Conservation (phyloP, 2,113 vertebrate species). For the Stegostoma tigrinum region DNA sequence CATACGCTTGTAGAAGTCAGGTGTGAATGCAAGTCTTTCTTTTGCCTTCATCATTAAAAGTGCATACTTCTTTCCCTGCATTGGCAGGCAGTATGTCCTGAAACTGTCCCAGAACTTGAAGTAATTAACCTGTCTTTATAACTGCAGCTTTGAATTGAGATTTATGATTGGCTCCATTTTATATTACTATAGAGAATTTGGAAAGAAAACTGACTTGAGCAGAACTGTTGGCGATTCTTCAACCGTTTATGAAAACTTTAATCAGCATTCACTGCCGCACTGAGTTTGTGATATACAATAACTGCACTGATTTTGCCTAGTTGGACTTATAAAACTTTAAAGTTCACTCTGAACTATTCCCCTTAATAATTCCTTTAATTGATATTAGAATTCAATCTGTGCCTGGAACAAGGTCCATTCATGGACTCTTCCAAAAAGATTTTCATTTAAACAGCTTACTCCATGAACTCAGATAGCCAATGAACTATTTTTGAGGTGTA, state of each 20-base stretch:
- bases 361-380: background rate
- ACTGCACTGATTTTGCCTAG: background rate
- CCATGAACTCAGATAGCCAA: background rate
- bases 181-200: constrained; percentile 6
- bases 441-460: background rate
- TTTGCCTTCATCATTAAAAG: background rate
- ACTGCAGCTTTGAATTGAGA: constrained; percentile 13
- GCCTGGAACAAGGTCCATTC: background rate
- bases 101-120: constrained; percentile 8
- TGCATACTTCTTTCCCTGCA: background rate
- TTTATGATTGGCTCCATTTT: background rate
- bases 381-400: background rate
- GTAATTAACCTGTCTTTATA: background rate
- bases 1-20: background rate
- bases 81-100: constrained; percentile 1
- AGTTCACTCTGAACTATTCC: background rate
- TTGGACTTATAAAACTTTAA: background rate
- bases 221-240: background rate
- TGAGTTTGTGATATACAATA: constrained; percentile 12
- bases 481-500: background rate
- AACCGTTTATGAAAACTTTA: background rate
- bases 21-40: constrained; percentile 17
- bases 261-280: background rate
- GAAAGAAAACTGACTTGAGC: background rate
- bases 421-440: background rate